Base-by-base conservation (phyloP, 2,888 invertebrate species). In the Mechanitis mazaeus region DNA sequence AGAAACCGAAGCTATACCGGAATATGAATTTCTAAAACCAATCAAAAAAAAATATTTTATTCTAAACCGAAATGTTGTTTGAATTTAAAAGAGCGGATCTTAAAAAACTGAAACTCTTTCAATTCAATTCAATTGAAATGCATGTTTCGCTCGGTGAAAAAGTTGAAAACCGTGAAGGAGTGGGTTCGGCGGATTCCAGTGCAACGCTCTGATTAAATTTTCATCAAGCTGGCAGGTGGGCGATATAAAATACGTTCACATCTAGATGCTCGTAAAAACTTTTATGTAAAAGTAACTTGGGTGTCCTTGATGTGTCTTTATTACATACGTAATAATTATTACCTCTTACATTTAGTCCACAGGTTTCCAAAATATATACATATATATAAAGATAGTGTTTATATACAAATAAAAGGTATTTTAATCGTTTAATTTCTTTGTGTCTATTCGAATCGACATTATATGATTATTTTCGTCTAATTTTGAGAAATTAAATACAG, bases 151-250 rank as follows among this genome's bases (percentile, higher is more conserved):
- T 63, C 59, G 67, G 63, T 55, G 63, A 64, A 68, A 68, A 66
- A 66, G 69, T 68, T 65, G 62, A 67, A 65, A 65, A 65, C 66
- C 68, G 63, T 66, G 68, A 68, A 66, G 69, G 63, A 66, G 66
- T 67, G 68, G 66, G 67, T 65, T 67, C 68, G 71, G 68, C 65
- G 67, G 70, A 72, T 72, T 72, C 70, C 70, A 66, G 63, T 67
- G 71, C 65, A 69, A 66, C 63, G 68, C 69, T 62, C 73, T 73
- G 73, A 75, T 75, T 74, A 75, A 74, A 74, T 72, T 74, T 73
- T 70, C 71, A 74, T 68, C 63, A 67, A 68, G 63, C 64, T 63
- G 55, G 50, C 68, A 68, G 66, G 64, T 66, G 60, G 57, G 55
- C 54, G 55, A 53, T 63, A 63, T 65, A 63, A 59, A 54, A 31